phyloP scores from a whole-genome alignment of 1,140 invertebrate genomes.

The Drosophila jambulina region DNA sequence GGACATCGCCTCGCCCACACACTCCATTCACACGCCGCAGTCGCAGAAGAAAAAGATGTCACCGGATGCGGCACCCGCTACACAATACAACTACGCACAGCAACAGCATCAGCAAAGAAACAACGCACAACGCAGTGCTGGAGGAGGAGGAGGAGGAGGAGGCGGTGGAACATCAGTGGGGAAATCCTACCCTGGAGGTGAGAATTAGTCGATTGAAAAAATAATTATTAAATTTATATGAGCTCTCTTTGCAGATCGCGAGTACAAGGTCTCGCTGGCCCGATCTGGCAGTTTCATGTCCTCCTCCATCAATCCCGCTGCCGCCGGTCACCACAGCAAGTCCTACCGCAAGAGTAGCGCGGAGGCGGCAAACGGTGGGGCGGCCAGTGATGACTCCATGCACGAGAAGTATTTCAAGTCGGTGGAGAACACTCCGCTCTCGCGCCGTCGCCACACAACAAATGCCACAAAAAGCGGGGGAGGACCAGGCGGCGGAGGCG shows the following conservation, averaged over 20 bases:
- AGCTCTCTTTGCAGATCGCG: conserved; percentile 56
- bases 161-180: conserved; percentile 23
- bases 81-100: conserved; percentile 67
- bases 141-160: conserved; percentile 14
- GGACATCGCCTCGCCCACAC: conserved; percentile 81
- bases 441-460: conserved; percentile 85
- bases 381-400: conserved; percentile 91
- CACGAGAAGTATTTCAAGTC: conserved; percentile 92
- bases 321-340: conserved; percentile 76
- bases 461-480: conserved; percentile 60
- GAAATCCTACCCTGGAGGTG: conserved; percentile 64
- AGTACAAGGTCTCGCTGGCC: conserved; percentile 86
- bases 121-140: conserved; percentile 54
- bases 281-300: conserved; percentile 92
- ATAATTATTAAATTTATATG: neutral
- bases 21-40: conserved; percentile 82
- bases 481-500: conserved; percentile 39
- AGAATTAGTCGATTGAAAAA: conserved; percentile 7
- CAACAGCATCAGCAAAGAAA: conserved; percentile 66
- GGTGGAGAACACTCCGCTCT: conserved; percentile 87
- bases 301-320: conserved; percentile 85
- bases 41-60: conserved; percentile 81
- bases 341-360: conserved; percentile 83
- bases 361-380: conserved; percentile 85
- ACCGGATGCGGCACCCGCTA: conserved; percentile 60